A percentile compares a stretch with the other conserved stretches of the same genome.
These are phyloP conservation scores for Tamandua tetradactyla DNA, from an alignment of 2,797 vertebrate genomes.

Conservation along the genomic window DNA sequence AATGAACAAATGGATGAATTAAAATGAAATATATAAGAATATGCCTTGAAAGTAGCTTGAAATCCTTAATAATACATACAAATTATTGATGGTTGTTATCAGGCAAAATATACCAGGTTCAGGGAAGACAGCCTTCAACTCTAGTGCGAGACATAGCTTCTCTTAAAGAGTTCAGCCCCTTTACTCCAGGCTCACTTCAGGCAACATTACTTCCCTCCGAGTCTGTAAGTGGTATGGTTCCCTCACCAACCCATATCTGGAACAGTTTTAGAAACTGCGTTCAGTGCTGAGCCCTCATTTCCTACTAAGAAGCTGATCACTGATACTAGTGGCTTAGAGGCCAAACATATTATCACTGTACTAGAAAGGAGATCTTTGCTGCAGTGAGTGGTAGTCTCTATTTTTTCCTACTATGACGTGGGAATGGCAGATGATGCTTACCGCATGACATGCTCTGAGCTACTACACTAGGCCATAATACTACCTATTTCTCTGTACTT, in stretches of 20 bases:
- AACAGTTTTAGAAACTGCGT: background rate
- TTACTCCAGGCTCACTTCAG: background rate
- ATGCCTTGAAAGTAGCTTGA: background rate
- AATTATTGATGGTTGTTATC: background rate
- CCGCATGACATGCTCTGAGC: background rate
- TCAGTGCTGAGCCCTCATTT: background rate
- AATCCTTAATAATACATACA: background rate
- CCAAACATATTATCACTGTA: background rate
- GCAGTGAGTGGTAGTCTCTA: background rate
- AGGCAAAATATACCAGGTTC: background rate
- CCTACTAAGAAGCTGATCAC: background rate
- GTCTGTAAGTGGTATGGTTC: background rate
- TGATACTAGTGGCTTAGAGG: background rate
- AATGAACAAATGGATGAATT: background rate
- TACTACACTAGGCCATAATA: background rate
- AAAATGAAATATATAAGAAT: background rate
- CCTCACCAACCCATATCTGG: background rate
- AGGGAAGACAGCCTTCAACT: background rate
- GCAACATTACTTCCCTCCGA: background rate
- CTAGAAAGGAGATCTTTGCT: background rate
- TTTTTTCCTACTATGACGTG: background rate
- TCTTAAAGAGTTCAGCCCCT: background rate
- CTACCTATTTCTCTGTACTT: background rate
- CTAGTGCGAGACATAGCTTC: background rate
- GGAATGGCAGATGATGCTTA: background rate